Evolutionary conservation across 1,140 invertebrate genomes (phyloP).

Genomic region (Pseudomyrmex pallidus): DNA sequence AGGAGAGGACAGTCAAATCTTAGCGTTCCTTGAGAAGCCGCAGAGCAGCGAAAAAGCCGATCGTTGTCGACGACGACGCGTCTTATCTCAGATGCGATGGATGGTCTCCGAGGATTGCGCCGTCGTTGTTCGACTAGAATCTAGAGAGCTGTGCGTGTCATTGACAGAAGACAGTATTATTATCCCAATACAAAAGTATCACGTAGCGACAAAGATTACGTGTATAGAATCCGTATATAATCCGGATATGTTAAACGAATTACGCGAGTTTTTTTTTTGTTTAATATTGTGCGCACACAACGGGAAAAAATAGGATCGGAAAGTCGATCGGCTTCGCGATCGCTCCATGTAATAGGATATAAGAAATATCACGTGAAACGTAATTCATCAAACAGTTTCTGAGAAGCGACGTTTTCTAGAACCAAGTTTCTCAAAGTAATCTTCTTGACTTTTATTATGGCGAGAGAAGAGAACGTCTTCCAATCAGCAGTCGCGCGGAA

Average conservation of each 20-base stretch:
- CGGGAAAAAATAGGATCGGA: too few species aligned
- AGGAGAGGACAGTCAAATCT: constrained; percentile 1
- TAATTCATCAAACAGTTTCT: constrained; percentile 43
- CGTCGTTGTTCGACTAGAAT: constrained; percentile 8
- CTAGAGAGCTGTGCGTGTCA: background rate
- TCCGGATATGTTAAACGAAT: background rate
- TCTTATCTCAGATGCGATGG: background rate
- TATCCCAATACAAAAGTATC: background rate
- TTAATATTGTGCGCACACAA: too few species aligned
- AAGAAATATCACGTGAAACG: constrained; percentile 23
- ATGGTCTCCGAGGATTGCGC: background rate
- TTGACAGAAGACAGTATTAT: background rate
- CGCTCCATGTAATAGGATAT: constrained; percentile 30
- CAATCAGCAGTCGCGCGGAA: constrained; percentile 41
- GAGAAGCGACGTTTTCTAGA: constrained; percentile 6
- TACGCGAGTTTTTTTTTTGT: too few species aligned
- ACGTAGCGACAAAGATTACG: background rate
- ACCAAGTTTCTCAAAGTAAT: constrained; percentile 54
- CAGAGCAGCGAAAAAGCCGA: background rate
- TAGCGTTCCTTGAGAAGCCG: background rate
- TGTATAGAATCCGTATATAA: background rate
- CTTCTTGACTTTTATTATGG: constrained; percentile 50
- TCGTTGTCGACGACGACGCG: background rate
- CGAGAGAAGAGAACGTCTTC: constrained; percentile 5
- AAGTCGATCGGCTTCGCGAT: constrained; percentile 27